Evolutionary conservation across 2,113 vertebrate genomes (phyloP), one percentile per base, ranked within the genome.

Genomic region (Cavia aperea): DNA sequence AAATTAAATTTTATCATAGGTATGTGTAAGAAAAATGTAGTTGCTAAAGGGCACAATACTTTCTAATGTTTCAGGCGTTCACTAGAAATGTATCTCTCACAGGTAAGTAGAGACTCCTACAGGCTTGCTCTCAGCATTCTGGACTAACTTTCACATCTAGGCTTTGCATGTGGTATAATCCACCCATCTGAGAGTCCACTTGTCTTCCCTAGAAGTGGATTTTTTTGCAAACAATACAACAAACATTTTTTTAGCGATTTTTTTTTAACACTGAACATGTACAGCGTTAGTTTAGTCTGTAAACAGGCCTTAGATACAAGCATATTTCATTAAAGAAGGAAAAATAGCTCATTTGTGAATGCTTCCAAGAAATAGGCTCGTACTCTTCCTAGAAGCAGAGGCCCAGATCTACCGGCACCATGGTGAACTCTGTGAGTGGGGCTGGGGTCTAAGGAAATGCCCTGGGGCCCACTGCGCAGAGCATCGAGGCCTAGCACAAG

Each of bases 91-190:
- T 54, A 10, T n/a, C 46, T n/a, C 63, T 21, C 68, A 4, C 54
- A 60, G n/a, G 4, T 31, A 29, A 43, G 26, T 8, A 26, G 26
- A 54, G 8, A 54, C 68, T 87, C 5, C 36, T 13, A 15, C 43
- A 0, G 9, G 0, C 33, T 36, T 14, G 5, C 5, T n/a, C 29
- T 21, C 8, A 43, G 13, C 36, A 2, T 4, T 15, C 23, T n/a
- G 15, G 29, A 33, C 66, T 31, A 26, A 86, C 23, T 81, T 14
- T 7, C 5, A 1, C 12, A 19, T 24, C 66, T 19, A 36, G 12
- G 24, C 58, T 73, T 11, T 66, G 24, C 36, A 13, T 0, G 15
- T 12, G 9, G 21, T 9, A 16, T 72, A 33, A 33, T 82, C 58
- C 7, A 11, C 11, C 6, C 14, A 49, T 29, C 26, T 49, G 19